Conservation (phyloP, 2,888 invertebrate species). For the Oligia strigilis region DNA sequence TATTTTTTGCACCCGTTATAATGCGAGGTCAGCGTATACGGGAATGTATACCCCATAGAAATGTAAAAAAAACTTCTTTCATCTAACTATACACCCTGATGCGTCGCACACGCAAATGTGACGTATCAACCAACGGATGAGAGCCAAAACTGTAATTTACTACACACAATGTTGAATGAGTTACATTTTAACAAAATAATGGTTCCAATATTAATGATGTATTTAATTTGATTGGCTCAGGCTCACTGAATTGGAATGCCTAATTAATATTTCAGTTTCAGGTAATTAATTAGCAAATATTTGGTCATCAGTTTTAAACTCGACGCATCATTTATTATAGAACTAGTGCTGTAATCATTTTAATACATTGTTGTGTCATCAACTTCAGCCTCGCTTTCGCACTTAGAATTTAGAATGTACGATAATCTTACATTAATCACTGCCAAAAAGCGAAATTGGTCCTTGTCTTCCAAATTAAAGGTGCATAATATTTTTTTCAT, state of each 20-base stretch:
- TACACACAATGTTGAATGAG: conserved; percentile 7
- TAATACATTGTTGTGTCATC: not conserved
- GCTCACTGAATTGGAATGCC: not conserved
- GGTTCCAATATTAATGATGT: conserved; percentile 13
- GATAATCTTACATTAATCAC: not conserved
- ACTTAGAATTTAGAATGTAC: not conserved
- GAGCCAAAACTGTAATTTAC: conserved; percentile 44
- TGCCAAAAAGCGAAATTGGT: not conserved
- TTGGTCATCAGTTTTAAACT: not conserved
- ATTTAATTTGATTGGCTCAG: conserved; percentile 9
- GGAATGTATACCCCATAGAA: too few species aligned
- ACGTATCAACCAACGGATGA: conserved; percentile 20
- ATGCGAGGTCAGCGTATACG: not conserved
- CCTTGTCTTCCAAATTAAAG: not conserved
- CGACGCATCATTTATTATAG: not conserved
- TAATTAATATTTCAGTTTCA: conserved; percentile 27
- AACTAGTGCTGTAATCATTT: too few species aligned
- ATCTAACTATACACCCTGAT: not conserved
- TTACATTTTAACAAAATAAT: conserved; percentile 21
- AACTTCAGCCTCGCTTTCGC: not conserved
- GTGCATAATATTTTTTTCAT: too few species aligned
- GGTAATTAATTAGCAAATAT: conserved; percentile 21
- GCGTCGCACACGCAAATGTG: conserved; percentile 8
- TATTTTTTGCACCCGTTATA: not conserved
- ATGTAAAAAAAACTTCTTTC: too few species aligned